Base-by-base conservation (phyloP, 2,888 invertebrate species). In the Julus scandinavius region DNA sequence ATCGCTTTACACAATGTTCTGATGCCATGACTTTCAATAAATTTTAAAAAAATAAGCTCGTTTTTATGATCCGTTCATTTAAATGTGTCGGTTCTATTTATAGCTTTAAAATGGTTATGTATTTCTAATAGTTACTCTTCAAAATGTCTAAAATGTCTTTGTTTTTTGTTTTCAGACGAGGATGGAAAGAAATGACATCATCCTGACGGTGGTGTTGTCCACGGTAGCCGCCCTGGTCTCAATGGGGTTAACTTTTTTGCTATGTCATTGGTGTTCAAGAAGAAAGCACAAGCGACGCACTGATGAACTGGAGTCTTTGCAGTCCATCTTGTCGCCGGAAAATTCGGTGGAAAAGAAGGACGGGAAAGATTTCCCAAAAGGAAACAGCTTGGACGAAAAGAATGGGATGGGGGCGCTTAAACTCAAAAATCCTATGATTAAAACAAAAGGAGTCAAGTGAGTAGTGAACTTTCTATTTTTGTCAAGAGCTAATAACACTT, bases 381-480 rank as follows among this genome's bases (percentile, higher is more conserved):
- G 94, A 93, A 95, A 95, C 90, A 95, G 95, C 72, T 95, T 95
- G 91, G 83, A 89, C 38, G 89, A 89, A 29, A 63, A 87, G 54
- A 83, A 80, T 40, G 88, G 88, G 20, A 87, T 87, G 87, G 85
- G 88, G 40, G 89, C 89, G 17, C 93, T 96, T 88, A 95, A 93
- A 91, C 92, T 96, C 91, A 95, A 95, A 92, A 95, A 95, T 20
- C 96, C 96, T 0, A 93, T 96, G 87, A 96, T 96, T 90, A 95
- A 95, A 90, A 95, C 95, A 15, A 96, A 95, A 91, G 95, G 95
- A 41, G 92, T 96, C 88, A 95, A 95, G 96, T 96, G 92, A 95
- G 95, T 94, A 85, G 2, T 11, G 45, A 17, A 40, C 41, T 3
- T 41, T 85, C 17, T 15, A n/a, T 41, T 85, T 9, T 72, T 7